Conservation (phyloP, 2,888 invertebrate species). For the Thyatira batis region DNA sequence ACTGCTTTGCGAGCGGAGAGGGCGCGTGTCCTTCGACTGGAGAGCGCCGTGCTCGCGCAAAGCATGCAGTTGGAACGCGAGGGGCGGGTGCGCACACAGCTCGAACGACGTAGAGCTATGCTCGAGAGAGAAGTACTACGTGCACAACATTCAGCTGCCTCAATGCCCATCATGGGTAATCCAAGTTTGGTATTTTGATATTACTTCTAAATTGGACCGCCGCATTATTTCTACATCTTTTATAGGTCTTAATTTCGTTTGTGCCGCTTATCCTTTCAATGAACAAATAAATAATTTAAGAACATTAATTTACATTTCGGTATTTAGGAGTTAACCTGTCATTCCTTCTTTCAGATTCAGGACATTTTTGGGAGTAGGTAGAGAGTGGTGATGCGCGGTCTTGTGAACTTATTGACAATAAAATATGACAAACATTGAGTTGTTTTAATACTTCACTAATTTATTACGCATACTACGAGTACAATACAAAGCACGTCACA, state of each 20-base stretch:
- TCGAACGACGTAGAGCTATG: conserved; percentile 60
- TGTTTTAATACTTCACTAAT: conserved; percentile 4
- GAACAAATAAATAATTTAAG: neutral
- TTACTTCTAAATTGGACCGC: conserved; percentile 7
- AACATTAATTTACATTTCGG: neutral
- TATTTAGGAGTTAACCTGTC: conserved; percentile 2
- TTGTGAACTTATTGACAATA: conserved; percentile 7
- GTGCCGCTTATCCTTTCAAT: too few species aligned
- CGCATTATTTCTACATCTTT: too few species aligned
- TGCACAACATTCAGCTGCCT: conserved; percentile 27
- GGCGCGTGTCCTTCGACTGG: conserved; percentile 63
- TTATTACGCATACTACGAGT: neutral
- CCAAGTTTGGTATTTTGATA: conserved; percentile 44
- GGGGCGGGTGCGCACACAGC: conserved; percentile 64
- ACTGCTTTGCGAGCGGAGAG: conserved; percentile 65
- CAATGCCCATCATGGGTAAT: conserved; percentile 27
- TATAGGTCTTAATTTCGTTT: too few species aligned
- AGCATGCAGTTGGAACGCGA: conserved; percentile 66
- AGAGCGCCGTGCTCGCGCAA: conserved; percentile 67
- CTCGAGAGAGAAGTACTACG: conserved; percentile 62
- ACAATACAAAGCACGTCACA: neutral
- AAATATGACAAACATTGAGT: neutral
- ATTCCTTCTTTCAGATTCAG: conserved; percentile 38
- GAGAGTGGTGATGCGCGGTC: conserved; percentile 9
- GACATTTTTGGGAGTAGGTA: conserved; percentile 28